Evolutionary conservation across 2,113 vertebrate genomes (phyloP).

Genomic region (Camelus bactrianus): DNA sequence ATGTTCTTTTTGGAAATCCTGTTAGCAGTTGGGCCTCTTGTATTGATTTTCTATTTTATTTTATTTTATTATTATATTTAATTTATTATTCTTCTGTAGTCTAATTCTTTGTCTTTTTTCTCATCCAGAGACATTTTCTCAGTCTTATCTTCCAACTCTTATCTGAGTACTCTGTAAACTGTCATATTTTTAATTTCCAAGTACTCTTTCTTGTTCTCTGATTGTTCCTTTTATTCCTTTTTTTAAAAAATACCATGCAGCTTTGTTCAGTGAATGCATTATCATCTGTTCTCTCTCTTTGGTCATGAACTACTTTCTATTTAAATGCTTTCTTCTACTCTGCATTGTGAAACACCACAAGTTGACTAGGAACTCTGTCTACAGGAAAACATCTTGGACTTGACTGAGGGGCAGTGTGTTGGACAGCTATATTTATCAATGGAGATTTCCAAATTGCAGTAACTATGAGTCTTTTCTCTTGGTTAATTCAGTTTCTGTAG

Average conservation of each 20-base stretch:
- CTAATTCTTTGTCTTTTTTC: not conserved
- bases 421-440: not conserved
- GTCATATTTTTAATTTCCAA: not conserved
- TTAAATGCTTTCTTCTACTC: not conserved
- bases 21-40: not conserved
- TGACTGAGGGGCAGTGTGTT: not conserved
- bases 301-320: conserved; percentile 6
- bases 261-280: not conserved
- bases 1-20: not conserved
- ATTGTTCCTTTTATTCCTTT: not conserved
- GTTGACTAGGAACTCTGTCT: not conserved
- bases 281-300: not conserved
- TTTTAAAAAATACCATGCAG: not conserved
- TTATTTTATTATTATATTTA: not conserved
- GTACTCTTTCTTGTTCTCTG: not conserved
- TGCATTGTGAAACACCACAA: not conserved
- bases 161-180: not conserved
- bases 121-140: not conserved
- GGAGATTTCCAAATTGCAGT: not conserved
- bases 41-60: not conserved
- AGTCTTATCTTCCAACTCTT: not conserved
- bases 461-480: not conserved
- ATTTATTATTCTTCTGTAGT: not conserved
- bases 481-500: not conserved
- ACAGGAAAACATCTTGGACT: not conserved